These are phyloP conservation scores for Acrocephalus kingi DNA, from an alignment of 2,113 vertebrate genomes.

Conservation along the genomic window DNA sequence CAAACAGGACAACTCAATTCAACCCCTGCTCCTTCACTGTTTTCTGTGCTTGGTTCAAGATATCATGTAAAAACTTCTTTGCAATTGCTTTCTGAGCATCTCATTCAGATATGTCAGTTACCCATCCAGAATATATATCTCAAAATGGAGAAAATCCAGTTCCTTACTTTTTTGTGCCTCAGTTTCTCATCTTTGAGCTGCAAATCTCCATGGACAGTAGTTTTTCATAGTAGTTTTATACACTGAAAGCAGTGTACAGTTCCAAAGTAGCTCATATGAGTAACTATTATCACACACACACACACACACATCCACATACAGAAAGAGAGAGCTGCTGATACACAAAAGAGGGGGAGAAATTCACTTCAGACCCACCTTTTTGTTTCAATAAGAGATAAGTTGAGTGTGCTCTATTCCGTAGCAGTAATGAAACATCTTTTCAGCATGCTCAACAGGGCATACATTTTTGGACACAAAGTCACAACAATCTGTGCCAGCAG, in stretches of 20 bases:
- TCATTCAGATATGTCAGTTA: neutral
- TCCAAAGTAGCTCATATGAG: neutral
- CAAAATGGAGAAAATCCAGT: neutral
- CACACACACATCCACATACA: neutral
- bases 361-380: neutral
- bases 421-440: slow-evolving; percentile 13
- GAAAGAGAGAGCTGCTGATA: neutral
- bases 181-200: neutral
- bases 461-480: slow-evolving; percentile 7
- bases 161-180: neutral
- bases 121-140: neutral
- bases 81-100: neutral
- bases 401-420: neutral
- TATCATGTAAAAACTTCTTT: neutral
- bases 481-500: neutral
- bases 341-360: neutral
- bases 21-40: neutral
- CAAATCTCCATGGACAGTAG: neutral
- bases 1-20: neutral
- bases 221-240: neutral
- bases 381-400: neutral
- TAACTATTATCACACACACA: neutral
- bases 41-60: neutral
- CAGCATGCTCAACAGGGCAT: neutral
- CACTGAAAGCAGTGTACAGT: neutral